phyloP scores from a whole-genome alignment of 2,888 invertebrate genomes.

The Morpho helenor region DNA sequence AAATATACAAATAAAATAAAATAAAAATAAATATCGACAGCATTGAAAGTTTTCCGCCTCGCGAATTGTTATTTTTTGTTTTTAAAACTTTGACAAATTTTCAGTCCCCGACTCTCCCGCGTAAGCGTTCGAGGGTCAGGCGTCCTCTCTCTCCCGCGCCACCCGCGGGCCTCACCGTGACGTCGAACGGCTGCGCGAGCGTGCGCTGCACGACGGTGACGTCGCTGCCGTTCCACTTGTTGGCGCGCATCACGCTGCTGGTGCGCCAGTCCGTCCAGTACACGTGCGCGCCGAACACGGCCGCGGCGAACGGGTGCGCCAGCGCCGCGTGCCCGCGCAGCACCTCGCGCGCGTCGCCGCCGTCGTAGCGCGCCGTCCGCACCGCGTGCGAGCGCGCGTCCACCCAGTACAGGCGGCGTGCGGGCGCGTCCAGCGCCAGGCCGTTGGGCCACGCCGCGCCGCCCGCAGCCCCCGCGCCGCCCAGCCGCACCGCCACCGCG shows the following conservation, averaged over 20 bases:
- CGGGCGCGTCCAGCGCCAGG: slow-evolving; percentile 86
- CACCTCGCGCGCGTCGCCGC: slow-evolving; percentile 83
- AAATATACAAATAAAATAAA: too few relatives aligned
- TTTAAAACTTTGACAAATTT: too few relatives aligned
- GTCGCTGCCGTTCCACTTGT: slow-evolving; percentile 91
- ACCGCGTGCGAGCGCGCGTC: slow-evolving; percentile 85
- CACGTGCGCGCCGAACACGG: slow-evolving; percentile 90
- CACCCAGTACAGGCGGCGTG: slow-evolving; percentile 89
- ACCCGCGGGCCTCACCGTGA: slow-evolving; percentile 41
- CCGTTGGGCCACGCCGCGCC: slow-evolving; percentile 88
- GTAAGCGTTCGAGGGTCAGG: too few relatives aligned
- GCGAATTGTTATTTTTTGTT: too few relatives aligned
- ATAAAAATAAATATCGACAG: too few relatives aligned
- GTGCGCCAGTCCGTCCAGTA: slow-evolving; percentile 98
- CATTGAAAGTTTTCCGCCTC: too few relatives aligned
- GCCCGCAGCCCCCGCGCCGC: slow-evolving; percentile 81
- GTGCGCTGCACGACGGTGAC: slow-evolving; percentile 89
- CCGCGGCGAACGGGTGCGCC: slow-evolving; percentile 93
- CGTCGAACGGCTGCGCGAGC: slow-evolving; percentile 93
- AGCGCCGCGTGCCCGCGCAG: slow-evolving; percentile 86
- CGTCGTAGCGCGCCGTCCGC: slow-evolving; percentile 90
- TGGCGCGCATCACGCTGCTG: slow-evolving; percentile 90
- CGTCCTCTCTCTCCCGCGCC: too few relatives aligned
- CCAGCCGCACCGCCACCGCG: slow-evolving; percentile 81
- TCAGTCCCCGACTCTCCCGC: too few relatives aligned